These are phyloP conservation scores for Pygoscelis antarcticus DNA, from an alignment of 2,113 vertebrate genomes.

Conservation along the genomic window DNA sequence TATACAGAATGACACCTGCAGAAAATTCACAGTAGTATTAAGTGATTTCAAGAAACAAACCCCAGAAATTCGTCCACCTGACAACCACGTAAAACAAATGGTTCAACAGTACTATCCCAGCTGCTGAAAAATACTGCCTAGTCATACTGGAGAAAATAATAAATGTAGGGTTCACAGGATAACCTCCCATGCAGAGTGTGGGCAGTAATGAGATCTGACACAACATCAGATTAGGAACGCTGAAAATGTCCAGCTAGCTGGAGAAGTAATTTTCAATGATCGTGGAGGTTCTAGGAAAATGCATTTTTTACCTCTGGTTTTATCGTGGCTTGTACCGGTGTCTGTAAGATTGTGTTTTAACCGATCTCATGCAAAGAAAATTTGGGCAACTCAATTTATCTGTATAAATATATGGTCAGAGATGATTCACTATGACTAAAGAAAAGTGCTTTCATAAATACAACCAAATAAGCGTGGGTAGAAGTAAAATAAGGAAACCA, in stretches of 20 bases:
- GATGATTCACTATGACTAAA: not conserved
- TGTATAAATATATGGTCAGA: not conserved
- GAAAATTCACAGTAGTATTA: slow-evolving; percentile 8
- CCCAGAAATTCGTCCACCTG: not conserved
- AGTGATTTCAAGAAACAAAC: not conserved
- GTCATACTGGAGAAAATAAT: not conserved
- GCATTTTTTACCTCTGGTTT: not conserved
- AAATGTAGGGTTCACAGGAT: not conserved
- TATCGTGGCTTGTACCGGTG: not conserved
- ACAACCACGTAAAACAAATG: not conserved
- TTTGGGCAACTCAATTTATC: not conserved
- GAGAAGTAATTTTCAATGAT: not conserved
- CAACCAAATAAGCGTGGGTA: not conserved
- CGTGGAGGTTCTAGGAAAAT: not conserved
- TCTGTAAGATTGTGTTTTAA: not conserved
- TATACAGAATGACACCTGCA: slow-evolving; percentile 96
- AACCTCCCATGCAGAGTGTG: not conserved
- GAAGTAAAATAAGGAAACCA: not conserved
- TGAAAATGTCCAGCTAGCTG: not conserved
- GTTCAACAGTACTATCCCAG: not conserved
- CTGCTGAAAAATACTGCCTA: not conserved
- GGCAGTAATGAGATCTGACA: not conserved
- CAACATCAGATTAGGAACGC: not conserved
- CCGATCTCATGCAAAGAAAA: not conserved
- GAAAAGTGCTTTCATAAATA: not conserved